Base-by-base conservation (phyloP, 2,888 invertebrate genomes). In the Spilosoma lubricipeda region DNA sequence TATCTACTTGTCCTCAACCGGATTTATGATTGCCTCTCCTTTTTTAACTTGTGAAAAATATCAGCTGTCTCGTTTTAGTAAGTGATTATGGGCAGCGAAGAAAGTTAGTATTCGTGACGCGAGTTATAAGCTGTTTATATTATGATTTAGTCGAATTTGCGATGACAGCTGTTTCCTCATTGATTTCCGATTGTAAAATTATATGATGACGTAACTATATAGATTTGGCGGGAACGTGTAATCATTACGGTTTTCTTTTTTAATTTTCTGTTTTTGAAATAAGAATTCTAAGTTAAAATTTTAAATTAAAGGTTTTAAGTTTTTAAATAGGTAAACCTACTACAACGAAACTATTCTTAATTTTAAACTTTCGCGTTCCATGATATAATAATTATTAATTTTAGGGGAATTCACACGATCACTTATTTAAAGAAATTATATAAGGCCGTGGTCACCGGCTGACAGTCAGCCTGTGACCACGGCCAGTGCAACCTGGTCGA, bases 11-110 rank as follows among this genome's bases (percentile, higher is more conserved):
- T 85, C 88, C 90, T 89, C 84, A 89, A 88, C 82, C 87, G 84
- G 83, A 85, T 89, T 90, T 86, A 85, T 82, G 84, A 89, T 80
- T 83, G 87, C 87, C 81, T 80, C 81, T 93, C 94, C 90, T 90
- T 84, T 79, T 94, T 84, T 75, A 63, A 81, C 90, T 77, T 77
- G 56, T 75, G 63, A 42, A 11, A 13, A 71, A 56, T 33, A 76
- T 77, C 66, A 80, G 68, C 74, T 82, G 70, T 90, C 90, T 87
- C 87, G 73, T 59, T 92, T 86, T 82, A 71, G 86, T 87, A 87
- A 89, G 88, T 92, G 91, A 93, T 93, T 94, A 92, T 87, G 85
- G 87, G 83, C 85, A 89, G 91, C 90, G 92, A 92, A 90, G 94
- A 93, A 94, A 94, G 93, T 93, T 90, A 91, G 90, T 91, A 85